Evolutionary conservation across 2,797 vertebrate genomes (phyloP).

Genomic region (Melanotaenia trifasciata): DNA sequence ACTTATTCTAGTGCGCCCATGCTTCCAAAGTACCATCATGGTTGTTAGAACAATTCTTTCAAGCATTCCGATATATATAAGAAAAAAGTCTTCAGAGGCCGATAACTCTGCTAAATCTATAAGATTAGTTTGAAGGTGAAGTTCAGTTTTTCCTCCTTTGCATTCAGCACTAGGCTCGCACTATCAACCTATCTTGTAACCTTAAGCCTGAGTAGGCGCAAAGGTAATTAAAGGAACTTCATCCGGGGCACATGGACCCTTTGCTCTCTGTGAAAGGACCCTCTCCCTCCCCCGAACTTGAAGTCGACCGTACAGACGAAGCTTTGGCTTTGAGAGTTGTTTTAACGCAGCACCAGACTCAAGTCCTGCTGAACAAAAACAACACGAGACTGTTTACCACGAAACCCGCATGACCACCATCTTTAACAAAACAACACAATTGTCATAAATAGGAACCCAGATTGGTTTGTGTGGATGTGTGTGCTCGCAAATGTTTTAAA

Average conservation of each 20-base stretch:
- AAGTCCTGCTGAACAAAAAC: constrained; percentile 47
- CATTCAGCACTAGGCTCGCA: constrained; percentile 21
- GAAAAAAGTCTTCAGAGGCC: neutral
- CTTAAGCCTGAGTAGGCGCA: constrained; percentile 63
- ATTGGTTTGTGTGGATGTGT: neutral
- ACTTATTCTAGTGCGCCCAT: neutral
- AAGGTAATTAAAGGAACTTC: constrained; percentile 74
- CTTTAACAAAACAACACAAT: constrained; percentile 35
- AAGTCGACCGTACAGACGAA: constrained; percentile 84
- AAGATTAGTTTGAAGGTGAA: constrained; percentile 30
- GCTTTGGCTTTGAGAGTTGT: constrained; percentile 75
- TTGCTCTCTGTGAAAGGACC: constrained; percentile 62
- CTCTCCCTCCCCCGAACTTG: constrained; percentile 86
- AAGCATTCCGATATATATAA: neutral
- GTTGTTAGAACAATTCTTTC: neutral
- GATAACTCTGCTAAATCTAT: neutral
- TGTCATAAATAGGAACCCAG: neutral
- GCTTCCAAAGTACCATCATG: neutral
- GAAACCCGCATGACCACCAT: constrained; percentile 3
- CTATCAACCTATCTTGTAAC: constrained; percentile 57
- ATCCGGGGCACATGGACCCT: constrained; percentile 75
- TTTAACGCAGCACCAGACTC: constrained; percentile 54
- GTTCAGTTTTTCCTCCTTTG: constrained; percentile 22
- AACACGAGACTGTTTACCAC: constrained; percentile 6
- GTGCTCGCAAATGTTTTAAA: no score